Conservation (phyloP, 1,140 invertebrate species). For the Branchinecta lindahli region DNA sequence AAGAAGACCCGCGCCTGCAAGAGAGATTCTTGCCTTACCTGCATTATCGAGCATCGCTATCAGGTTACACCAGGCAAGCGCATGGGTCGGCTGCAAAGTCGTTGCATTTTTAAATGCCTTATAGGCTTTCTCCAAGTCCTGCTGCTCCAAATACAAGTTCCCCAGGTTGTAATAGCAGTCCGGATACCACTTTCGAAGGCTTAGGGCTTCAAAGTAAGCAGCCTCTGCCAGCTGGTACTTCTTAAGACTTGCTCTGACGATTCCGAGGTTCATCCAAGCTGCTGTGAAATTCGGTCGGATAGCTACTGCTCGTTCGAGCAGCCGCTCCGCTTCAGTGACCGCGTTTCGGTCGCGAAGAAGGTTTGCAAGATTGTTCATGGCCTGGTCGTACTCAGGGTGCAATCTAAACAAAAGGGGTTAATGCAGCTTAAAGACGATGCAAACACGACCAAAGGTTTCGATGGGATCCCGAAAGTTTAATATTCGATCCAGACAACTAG, state of each 20-base stretch:
- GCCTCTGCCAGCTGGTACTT: slow-evolving; percentile 52
- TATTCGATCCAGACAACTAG: no score
- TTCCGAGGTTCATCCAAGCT: slow-evolving; percentile 96
- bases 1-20: no score
- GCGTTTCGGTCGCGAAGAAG: slow-evolving; percentile 62
- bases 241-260: slow-evolving; percentile 59
- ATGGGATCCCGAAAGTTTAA: no score
- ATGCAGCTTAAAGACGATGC: no score
- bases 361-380: slow-evolving; percentile 93
- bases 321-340: slow-evolving; percentile 52
- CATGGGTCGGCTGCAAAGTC: slow-evolving; percentile 52
- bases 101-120: slow-evolving; percentile 65
- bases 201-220: slow-evolving; percentile 63
- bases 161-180: slow-evolving; percentile 90
- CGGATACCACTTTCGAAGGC: slow-evolving; percentile 59
- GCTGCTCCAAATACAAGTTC: slow-evolving; percentile 57
- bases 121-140: slow-evolving; percentile 41
- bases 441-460: no score
- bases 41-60: slow-evolving; percentile 71
- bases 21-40: slow-evolving; percentile 40
- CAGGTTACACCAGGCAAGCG: slow-evolving; percentile 78
- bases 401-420: slow-evolving; percentile 38
- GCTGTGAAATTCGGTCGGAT: slow-evolving; percentile 71
- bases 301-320: slow-evolving; percentile 54
- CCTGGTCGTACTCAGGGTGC: slow-evolving; percentile 82